These are phyloP conservation scores for Mayetiola destructor DNA, from an alignment of 2,888 invertebrate species.

Conservation along the genomic window DNA sequence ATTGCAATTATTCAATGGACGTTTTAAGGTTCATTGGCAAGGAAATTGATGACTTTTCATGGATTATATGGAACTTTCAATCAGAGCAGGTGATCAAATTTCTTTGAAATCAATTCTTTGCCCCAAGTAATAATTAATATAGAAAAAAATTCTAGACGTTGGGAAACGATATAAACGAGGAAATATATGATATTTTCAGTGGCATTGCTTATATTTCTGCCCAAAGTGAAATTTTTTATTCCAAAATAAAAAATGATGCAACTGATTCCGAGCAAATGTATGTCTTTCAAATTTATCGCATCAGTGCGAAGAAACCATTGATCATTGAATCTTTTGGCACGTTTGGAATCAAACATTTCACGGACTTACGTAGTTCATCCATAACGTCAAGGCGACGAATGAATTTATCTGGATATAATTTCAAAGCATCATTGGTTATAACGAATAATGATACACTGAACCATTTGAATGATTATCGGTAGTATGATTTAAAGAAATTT, in stretches of 20 bases:
- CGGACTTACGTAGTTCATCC: slow-evolving; percentile 15
- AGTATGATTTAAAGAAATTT: slow-evolving; percentile 33
- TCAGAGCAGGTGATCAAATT: neutral
- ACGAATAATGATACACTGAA: slow-evolving; percentile 44
- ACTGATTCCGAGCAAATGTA: neutral
- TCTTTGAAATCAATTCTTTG: neutral
- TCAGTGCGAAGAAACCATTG: slow-evolving; percentile 15
- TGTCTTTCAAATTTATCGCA: slow-evolving; percentile 20
- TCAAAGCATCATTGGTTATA: slow-evolving; percentile 43
- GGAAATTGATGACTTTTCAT: neutral
- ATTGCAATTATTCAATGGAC: neutral
- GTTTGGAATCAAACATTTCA: slow-evolving; percentile 17
- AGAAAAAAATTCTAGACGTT: slow-evolving; percentile 12
- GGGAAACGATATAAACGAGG: slow-evolving; percentile 16
- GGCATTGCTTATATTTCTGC: no score
- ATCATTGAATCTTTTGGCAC: slow-evolving; percentile 20
- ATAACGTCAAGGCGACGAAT: slow-evolving; percentile 28
- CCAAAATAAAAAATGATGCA: neutral
- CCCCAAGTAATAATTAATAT: neutral
- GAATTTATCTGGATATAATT: slow-evolving; percentile 35
- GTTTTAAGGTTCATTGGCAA: neutral
- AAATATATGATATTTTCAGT: slow-evolving; percentile 18
- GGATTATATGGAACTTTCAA: neutral
- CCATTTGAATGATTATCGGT: slow-evolving; percentile 47
- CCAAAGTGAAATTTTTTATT: slow-evolving; percentile 22